Percentiles rank a stretch among this genome's conserved stretches.
phyloP scores from a whole-genome alignment of 2,113 vertebrate species.

The Gadus chalcogrammus region DNA sequence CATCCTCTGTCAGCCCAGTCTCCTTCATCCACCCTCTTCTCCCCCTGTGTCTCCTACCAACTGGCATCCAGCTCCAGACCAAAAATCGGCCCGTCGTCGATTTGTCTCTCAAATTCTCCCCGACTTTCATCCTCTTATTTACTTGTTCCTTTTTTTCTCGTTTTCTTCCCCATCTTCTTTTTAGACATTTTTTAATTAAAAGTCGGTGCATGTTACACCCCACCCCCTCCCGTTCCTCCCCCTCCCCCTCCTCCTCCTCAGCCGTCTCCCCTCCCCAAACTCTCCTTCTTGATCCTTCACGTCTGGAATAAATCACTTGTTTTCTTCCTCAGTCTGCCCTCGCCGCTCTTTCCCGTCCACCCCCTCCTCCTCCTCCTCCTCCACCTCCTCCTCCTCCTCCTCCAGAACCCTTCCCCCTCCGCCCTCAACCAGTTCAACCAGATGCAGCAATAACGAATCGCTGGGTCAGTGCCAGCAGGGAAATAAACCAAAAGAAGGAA shows the following conservation, averaged over 20 bases:
- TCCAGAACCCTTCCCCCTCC: too few relatives aligned
- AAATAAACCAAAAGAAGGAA: slow-evolving; percentile 24
- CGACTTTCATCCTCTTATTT: slow-evolving; percentile 9
- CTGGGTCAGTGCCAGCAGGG: slow-evolving; percentile 16
- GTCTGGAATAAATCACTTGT: slow-evolving; percentile 23
- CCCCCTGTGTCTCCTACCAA: too few relatives aligned
- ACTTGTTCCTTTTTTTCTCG: neutral
- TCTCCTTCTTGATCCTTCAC: slow-evolving; percentile 16
- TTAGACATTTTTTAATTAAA: slow-evolving; percentile 36
- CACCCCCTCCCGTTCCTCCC: neutral
- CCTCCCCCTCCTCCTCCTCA: slow-evolving; percentile 1
- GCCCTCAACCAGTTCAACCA: slow-evolving; percentile 41
- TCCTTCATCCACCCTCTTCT: too few relatives aligned
- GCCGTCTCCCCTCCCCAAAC: neutral
- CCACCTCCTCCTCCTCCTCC: too few relatives aligned
- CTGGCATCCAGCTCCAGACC: neutral
- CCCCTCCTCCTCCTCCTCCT: too few relatives aligned
- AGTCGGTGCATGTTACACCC: slow-evolving; percentile 9
- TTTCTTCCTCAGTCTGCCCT: neutral
- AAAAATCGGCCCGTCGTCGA: neutral
- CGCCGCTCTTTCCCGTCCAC: too few relatives aligned
- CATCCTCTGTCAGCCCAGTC: neutral
- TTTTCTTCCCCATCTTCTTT: slow-evolving; percentile 2
- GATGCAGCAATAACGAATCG: slow-evolving; percentile 48
- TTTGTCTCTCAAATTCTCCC: neutral